These are phyloP conservation scores for Philotrypesis tridentata DNA, from an alignment of 1,140 invertebrate species.

Conservation along the genomic window DNA sequence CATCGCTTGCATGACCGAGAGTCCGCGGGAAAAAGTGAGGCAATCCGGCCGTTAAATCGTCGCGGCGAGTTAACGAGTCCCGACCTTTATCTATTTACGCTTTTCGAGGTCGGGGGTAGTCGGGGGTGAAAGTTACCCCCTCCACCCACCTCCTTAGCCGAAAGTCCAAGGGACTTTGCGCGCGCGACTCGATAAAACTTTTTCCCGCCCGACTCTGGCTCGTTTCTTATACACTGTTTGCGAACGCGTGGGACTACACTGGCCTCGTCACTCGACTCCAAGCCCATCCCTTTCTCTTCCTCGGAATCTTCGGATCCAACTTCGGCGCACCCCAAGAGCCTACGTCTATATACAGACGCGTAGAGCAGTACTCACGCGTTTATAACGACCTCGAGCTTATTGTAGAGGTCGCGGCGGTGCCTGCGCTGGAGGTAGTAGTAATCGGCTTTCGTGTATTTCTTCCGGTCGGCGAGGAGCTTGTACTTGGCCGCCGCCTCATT, in stretches of 20 bases:
- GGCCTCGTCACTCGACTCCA: not conserved
- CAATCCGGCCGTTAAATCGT: not conserved
- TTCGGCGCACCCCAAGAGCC: no score
- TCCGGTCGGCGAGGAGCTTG: constrained; percentile 40
- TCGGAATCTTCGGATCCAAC: no score
- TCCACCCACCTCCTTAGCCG: no score
- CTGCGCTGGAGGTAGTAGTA: constrained; percentile 72
- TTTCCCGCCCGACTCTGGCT: no score
- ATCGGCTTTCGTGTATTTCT: constrained; percentile 60
- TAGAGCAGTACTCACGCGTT: constrained; percentile 83
- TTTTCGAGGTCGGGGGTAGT: not conserved
- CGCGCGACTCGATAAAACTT: no score
- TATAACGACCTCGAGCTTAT: constrained; percentile 80
- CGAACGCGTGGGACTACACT: no score
- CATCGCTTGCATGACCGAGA: not conserved
- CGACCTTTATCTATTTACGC: not conserved
- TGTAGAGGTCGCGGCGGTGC: constrained; percentile 77
- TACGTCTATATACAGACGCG: not conserved
- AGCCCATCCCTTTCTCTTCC: no score
- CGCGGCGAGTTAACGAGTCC: not conserved
- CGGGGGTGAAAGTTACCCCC: no score
- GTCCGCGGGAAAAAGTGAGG: not conserved
- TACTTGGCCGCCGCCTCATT: constrained; percentile 58
- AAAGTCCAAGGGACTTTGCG: no score
- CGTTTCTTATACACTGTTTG: no score